Base-by-base conservation (phyloP, 2,888 invertebrate genomes). In the Polymixis lichenea region DNA sequence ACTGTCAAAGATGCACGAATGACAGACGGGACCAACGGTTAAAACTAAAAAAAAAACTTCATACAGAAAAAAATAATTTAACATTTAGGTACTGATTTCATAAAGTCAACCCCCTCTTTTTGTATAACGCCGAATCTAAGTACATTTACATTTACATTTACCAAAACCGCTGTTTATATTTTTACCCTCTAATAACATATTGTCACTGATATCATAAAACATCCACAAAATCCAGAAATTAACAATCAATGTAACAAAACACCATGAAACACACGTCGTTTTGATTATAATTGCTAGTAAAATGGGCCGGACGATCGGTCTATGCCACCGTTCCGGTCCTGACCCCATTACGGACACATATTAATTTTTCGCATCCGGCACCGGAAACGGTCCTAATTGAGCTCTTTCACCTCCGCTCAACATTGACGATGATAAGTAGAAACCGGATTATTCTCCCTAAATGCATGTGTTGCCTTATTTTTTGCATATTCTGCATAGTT, bases 281-380 rank as follows among this genome's bases (percentile, higher is more conserved):
- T 87, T 88, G 85, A 87, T 85, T 88, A 87, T 91, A 91, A 90
- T 90, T 91, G 85, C 82, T 79, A 86, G 89, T 87, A 82, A 89
- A 89, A 87, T 86, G 87, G 84, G 43, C 85, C 87, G 85, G 77
- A 79, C 91, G 83, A 93, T 93, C 91, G 87, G 86, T 94, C 92
- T 92, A 90, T 90, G 93, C 91, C 90, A 87, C 83, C 85, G 85
- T 87, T 87, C 87, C 89, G 89, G 89, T 81, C 86, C 84, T 86
- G 84, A 75, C 87, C 90, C 92, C 92, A 93, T 94, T 94, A 92
- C 90, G 87, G 90, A 87, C 75, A 90, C 92, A 90, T 93, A 94
- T 95, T 94, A 95, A 95, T 95, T 94, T 95, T 95, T 95, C 92
- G 94, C 93, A 91, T 92, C 92, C 93, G 91, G 89, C 88, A 89